phyloP scores from a whole-genome alignment of 2,888 invertebrate species.

The Acleris cristana region DNA sequence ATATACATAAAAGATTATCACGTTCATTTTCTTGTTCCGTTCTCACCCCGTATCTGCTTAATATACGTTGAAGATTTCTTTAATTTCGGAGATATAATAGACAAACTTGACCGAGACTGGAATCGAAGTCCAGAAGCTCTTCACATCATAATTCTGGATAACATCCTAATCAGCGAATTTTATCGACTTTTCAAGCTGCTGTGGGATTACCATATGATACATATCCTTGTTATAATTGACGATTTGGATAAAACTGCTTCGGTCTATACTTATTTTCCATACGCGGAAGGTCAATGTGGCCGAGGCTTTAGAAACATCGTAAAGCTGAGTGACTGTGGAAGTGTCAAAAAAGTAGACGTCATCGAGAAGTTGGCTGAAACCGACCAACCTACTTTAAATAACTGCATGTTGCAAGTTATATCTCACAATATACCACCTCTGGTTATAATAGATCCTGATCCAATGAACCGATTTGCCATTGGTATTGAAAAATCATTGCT shows the following conservation, averaged over 20 bases:
- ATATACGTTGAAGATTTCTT: conserved; percentile 3
- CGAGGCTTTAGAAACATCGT: conserved; percentile 27
- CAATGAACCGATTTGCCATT: conserved; percentile 3
- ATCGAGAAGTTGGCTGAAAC: background rate
- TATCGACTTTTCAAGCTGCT: background rate
- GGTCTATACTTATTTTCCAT: conserved; percentile 34
- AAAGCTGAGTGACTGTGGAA: conserved; percentile 28
- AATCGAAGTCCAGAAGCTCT: conserved; percentile 7
- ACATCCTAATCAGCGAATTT: background rate
- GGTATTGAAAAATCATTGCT: conserved; percentile 37
- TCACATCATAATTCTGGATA: background rate
- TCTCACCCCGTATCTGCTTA: background rate
- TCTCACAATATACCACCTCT: conserved; percentile 33
- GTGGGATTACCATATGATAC: conserved; percentile 27
- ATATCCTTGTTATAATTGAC: conserved; percentile 24
- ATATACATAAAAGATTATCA: conserved; percentile 5
- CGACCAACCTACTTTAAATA: conserved; percentile 18
- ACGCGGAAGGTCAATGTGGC: conserved; percentile 31
- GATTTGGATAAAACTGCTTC: conserved; percentile 10
- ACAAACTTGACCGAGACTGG: conserved; percentile 9
- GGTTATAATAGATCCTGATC: conserved; percentile 8
- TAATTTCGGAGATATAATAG: background rate
- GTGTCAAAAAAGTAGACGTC: background rate
- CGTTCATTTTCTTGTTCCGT: background rate
- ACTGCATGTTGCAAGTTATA: conserved; percentile 32